These are phyloP conservation scores for Drosophila sordidapex DNA, from an alignment of 2,888 invertebrate genomes.

Conservation along the genomic window DNA sequence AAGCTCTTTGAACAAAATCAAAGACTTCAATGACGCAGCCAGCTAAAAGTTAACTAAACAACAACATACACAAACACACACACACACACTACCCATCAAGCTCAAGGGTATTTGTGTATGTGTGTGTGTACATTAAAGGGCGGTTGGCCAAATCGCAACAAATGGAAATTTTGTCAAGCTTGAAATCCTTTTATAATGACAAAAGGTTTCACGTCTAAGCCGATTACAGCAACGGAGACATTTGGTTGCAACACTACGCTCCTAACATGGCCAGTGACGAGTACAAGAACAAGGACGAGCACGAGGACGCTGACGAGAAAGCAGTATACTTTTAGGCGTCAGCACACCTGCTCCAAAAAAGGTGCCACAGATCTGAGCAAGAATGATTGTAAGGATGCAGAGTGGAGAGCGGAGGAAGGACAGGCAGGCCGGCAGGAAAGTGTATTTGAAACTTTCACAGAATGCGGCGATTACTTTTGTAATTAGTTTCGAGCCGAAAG, in stretches of 20 bases:
- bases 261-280: constrained; percentile 21
- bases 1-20: constrained; percentile 71
- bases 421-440: neutral
- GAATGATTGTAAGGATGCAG: neutral
- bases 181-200: constrained; percentile 81
- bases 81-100: constrained; percentile 4
- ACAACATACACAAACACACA: constrained; percentile 9
- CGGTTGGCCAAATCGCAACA: constrained; percentile 63
- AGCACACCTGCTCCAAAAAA: constrained; percentile 15
- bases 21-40: constrained; percentile 42
- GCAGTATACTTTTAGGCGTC: constrained; percentile 34
- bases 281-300: neutral
- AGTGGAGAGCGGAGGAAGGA: neutral
- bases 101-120: constrained; percentile 2
- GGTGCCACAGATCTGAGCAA: constrained; percentile 5
- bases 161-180: constrained; percentile 78
- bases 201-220: constrained; percentile 81
- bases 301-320: neutral
- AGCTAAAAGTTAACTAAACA: constrained; percentile 74
- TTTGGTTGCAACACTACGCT: constrained; percentile 45
- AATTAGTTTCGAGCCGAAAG: constrained; percentile 57
- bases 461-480: constrained; percentile 59
- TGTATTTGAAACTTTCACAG: constrained; percentile 51
- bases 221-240: constrained; percentile 68
- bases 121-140: constrained; percentile 9